Percentiles rank a stretch among this genome's conserved stretches.
These are phyloP conservation scores for Corvus moneduloides DNA, from an alignment of 2,113 vertebrate genomes.

Conservation along the genomic window DNA sequence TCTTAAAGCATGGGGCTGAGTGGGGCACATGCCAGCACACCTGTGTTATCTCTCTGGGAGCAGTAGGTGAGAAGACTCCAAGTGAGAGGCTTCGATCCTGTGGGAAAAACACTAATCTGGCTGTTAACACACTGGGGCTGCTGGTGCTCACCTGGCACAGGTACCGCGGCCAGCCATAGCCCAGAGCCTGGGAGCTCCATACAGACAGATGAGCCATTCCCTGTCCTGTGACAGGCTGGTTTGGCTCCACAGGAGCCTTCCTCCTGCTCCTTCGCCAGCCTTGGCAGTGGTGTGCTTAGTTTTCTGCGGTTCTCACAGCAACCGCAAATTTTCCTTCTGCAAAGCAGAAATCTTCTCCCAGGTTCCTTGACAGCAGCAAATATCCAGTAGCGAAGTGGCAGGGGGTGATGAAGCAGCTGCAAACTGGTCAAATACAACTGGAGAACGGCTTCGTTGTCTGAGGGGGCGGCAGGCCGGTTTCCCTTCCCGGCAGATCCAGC, in stretches of 20 bases:
- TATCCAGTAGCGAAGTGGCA: background rate
- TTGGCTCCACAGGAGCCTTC: background rate
- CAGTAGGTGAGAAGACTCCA: background rate
- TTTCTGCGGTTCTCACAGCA: background rate
- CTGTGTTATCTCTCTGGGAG: background rate
- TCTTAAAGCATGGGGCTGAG: background rate
- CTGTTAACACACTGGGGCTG: background rate
- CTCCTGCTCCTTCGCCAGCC: background rate
- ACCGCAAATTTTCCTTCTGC: background rate
- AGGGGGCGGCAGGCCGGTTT: background rate
- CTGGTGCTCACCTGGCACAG: background rate
- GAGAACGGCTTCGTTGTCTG: background rate
- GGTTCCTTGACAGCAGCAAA: background rate
- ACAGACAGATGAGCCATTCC: rapidly evolving
- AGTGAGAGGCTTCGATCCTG: background rate
- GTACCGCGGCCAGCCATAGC: rapidly evolving
- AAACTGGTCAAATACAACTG: background rate
- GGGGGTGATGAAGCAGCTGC: background rate
- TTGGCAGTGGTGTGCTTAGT: rapidly evolving
- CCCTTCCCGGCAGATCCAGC: background rate
- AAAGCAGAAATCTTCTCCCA: background rate
- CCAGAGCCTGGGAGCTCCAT: background rate
- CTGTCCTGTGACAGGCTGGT: background rate
- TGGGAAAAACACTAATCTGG: background rate
- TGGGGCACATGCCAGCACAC: background rate